Base-by-base conservation (phyloP, 2,888 invertebrate genomes). In the Fabriciana adippe region DNA sequence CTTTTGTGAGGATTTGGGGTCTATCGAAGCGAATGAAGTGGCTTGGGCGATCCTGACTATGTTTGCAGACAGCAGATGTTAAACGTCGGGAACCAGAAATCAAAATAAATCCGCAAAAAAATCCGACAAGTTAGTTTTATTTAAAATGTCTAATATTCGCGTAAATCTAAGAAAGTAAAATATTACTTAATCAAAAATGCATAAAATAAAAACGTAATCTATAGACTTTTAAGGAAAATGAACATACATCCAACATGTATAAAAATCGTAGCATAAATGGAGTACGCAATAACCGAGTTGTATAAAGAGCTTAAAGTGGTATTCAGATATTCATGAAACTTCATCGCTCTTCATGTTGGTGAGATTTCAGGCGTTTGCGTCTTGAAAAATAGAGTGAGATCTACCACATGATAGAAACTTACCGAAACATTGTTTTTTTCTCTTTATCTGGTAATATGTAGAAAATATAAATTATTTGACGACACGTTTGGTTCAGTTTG, bases 311-410 rank as follows among this genome's bases (percentile, higher is more conserved):
- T 59, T 50, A 60, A 16, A 61, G 47, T 51, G 41, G 21, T 69
- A 56, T 55, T 71, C 56, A 64, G 68, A 66, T 71, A 71, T 71
- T 71, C 69, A 71, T 71, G 69, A 67, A 69, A 57, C 54, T 62
- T 56, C 56, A 69, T 16, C 53, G 54, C 50, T 16, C n/a, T 31
- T 60, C 54, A 41, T 35, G 48, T 50, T 55, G 55, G 31, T n/a
- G 18, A 45, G 64, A 55, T 54, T 47, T 59, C 35, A 59, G 47
- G 48, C 53, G n/a, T 41, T 8, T 41, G 35, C 35, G 35, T 45
- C 18, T 5, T 21, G 45, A 26, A 35, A 54, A 47, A 48, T 59
- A 50, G 48, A 59, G 47, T 51, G 47, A 59, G 47, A 31, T 59
- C 15, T 53, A 65, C 50, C 41, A 14, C 50, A 26, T 48, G 47